Evolutionary conservation across 1,140 invertebrate species (phyloP).

Genomic region (Akabosia matsudoensis): DNA sequence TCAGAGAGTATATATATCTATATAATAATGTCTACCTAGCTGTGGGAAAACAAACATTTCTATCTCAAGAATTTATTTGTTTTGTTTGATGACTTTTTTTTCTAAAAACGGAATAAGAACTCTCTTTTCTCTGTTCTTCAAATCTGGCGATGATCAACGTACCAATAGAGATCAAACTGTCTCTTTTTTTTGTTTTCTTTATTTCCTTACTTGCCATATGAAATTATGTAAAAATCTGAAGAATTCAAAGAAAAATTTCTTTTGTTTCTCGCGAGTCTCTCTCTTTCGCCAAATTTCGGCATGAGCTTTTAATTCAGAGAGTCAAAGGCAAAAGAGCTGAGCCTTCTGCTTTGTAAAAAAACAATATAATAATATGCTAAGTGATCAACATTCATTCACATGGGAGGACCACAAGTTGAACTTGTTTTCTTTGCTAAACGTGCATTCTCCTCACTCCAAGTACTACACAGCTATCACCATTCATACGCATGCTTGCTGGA

Average conservation of each 20-base stretch:
- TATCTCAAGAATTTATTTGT: constrained; percentile 15
- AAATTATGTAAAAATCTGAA: too few species aligned
- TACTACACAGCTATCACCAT: too few species aligned
- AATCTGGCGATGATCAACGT: background rate
- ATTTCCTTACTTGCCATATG: too few species aligned
- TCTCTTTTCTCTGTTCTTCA: constrained; percentile 13
- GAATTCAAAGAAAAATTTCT: background rate
- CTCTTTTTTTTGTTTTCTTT: background rate
- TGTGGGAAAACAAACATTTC: constrained; percentile 18
- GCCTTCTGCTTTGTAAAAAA: background rate
- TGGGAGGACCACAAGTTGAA: background rate
- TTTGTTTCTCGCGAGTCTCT: background rate
- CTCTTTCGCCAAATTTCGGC: constrained; percentile 10
- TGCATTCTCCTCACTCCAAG: background rate
- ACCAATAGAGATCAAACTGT: background rate
- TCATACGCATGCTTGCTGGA: background rate
- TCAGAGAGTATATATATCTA: background rate
- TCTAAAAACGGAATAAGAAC: background rate
- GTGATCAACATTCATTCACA: too few species aligned
- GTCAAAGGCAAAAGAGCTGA: constrained; percentile 3
- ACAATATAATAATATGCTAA: too few species aligned
- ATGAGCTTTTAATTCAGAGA: background rate
- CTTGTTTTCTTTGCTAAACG: background rate
- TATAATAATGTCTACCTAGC: background rate
- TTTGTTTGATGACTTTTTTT: constrained; percentile 10